Conservation (phyloP, 92 coral and sea anemone species). For the Ricordea florida region DNA sequence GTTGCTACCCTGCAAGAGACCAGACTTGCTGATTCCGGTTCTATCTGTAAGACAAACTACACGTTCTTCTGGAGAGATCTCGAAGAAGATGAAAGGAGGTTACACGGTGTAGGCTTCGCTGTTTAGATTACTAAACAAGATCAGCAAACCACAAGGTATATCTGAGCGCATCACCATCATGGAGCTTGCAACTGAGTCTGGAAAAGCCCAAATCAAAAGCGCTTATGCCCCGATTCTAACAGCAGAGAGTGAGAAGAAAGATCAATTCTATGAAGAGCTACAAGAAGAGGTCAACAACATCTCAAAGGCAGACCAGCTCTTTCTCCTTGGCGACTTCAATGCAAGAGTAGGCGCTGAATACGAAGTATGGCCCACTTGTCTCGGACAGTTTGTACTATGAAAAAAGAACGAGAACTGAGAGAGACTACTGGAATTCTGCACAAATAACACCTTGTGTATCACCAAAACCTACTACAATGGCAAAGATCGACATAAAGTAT, state of each 20-base stretch:
- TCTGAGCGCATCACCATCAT: too few species aligned
- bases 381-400: background rate
- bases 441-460: too few species aligned
- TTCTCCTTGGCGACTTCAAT: constrained; percentile 12
- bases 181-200: background rate
- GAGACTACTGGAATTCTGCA: background rate
- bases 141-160: too few species aligned
- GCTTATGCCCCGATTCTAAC: constrained; percentile 10
- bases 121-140: too few species aligned
- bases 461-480: too few species aligned
- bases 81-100: too few species aligned
- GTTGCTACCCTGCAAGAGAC: constrained; percentile 25
- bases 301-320: background rate
- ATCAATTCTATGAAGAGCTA: background rate
- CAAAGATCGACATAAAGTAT: too few species aligned
- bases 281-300: background rate
- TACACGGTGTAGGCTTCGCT: too few species aligned
- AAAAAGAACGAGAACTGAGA: background rate
- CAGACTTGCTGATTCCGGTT: background rate
- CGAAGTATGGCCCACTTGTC: background rate
- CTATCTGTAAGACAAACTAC: background rate
- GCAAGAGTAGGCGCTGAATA: constrained; percentile 2
- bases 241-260: background rate
- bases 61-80: constrained; percentile 10
- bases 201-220: background rate